Percentiles rank a stretch among this genome's conserved stretches.
phyloP scores from a whole-genome alignment of 2,113 vertebrate species.

The Rhegmatorhina hoffmannsi region DNA sequence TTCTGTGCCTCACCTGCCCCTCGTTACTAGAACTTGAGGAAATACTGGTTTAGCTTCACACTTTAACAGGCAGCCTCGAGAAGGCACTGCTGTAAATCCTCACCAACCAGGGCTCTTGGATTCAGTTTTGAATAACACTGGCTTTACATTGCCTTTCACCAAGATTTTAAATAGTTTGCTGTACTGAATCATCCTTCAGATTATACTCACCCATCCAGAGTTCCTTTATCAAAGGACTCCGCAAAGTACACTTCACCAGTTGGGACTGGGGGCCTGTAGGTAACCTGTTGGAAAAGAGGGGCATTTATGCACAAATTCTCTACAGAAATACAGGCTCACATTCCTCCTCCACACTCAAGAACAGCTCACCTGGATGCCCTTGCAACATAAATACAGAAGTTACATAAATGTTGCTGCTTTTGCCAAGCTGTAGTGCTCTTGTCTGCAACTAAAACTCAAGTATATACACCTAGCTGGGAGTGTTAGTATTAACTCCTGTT shows the following conservation, averaged over 20 bases:
- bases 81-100: not conserved
- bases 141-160: not conserved
- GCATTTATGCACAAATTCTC: not conserved
- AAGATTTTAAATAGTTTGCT: not conserved
- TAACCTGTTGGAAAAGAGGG: conserved; percentile 79
- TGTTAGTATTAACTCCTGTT: not conserved
- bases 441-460: not conserved
- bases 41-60: not conserved
- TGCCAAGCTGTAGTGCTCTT: not conserved
- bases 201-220: conserved; percentile 87
- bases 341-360: not conserved
- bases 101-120: not conserved
- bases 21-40: not conserved
- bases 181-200: not conserved
- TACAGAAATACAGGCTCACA: not conserved
- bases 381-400: not conserved
- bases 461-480: not conserved
- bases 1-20: not conserved
- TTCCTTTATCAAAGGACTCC: conserved; percentile 93
- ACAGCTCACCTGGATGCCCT: not conserved
- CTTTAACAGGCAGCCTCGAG: not conserved
- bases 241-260: conserved; percentile 92
- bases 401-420: not conserved
- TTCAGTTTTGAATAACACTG: not conserved
- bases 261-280: conserved; percentile 91